These are phyloP conservation scores for Apotomis turbidana DNA, from an alignment of 2,888 invertebrate species.

Conservation along the genomic window DNA sequence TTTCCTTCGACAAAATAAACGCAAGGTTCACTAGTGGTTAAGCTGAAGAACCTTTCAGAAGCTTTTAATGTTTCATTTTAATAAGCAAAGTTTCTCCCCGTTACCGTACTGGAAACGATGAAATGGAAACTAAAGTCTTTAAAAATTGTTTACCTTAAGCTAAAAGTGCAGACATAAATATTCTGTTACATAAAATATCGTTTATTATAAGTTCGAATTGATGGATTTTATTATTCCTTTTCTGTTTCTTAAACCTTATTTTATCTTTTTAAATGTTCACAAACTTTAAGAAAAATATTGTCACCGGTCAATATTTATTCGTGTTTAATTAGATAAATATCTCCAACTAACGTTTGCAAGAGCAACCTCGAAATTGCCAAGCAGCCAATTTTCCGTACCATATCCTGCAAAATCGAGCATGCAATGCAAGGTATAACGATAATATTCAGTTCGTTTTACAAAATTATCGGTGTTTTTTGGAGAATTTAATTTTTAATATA, in stretches of 20 bases:
- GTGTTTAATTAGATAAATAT: not conserved
- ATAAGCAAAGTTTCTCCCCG: constrained; percentile 13
- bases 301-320: not conserved
- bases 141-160: not conserved
- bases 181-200: not conserved
- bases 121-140: constrained; percentile 7
- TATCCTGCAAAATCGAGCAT: constrained; percentile 1
- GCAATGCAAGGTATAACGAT: not conserved
- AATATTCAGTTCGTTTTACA: not conserved
- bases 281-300: too few species aligned
- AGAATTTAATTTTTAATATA: not conserved
- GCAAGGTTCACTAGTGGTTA: constrained; percentile 6
- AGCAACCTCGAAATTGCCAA: not conserved
- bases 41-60: constrained; percentile 1
- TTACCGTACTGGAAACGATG: constrained; percentile 4
- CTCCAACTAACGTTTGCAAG: not conserved
- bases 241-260: too few species aligned
- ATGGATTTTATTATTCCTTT: too few species aligned
- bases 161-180: not conserved
- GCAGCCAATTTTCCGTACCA: constrained; percentile 16
- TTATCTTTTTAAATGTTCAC: too few species aligned
- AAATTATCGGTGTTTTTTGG: not conserved
- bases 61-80: constrained; percentile 18
- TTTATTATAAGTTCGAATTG: too few species aligned
- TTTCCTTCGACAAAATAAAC: constrained; percentile 13